Evolutionary conservation across 2,888 invertebrate species (phyloP), one percentile per base, ranked within the genome.

Genomic region (Fabriciana adippe): DNA sequence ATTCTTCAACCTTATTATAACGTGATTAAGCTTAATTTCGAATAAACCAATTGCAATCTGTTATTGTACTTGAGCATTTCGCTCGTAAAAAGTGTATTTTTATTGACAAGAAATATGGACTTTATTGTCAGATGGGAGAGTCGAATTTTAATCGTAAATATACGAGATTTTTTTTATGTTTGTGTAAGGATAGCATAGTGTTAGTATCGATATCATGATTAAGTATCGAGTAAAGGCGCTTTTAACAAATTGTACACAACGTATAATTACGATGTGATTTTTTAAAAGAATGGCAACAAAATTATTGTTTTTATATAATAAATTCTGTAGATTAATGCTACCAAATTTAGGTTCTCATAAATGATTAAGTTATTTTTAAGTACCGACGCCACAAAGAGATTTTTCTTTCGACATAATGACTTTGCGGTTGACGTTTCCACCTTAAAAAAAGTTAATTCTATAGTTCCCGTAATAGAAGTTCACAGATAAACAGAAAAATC

Each of bases 21-120:
- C 55, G 64, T 55, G 16, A 57, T 73, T 74, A 75, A 73, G 68
- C 62, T 74, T 64, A 73, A 72, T 73, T 75, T 75, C 66, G 67
- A 66, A 70, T 72, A 71, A 67, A 65, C 60, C 47, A n/a, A 70
- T 62, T 59, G 69, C 70, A 47, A 68, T 54, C n/a, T n/a, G 50
- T 41, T 55, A 6, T n/a, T 26, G 48, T 53, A 41, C 16, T 18
- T 16, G 35, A 65, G 41, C 51, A 68, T 66, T 68, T 70, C 63
- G 68, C 64, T 53, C 16, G 55, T 14, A 41, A 66, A 68, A 59
- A 50, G 13, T 35, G 45, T 47, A 31, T 65, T 15, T 41, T n/a
- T 55, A 48, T 64, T 16, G 21, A 35, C 16, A 48, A n/a, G 16
- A 55, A 15, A 55, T 50, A 51, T 66, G 31, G 51, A 51, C 63